These are phyloP conservation scores for Dendronephthya gigantea DNA, from an alignment of 64 coral and sea anemone species.

Conservation along the genomic window DNA sequence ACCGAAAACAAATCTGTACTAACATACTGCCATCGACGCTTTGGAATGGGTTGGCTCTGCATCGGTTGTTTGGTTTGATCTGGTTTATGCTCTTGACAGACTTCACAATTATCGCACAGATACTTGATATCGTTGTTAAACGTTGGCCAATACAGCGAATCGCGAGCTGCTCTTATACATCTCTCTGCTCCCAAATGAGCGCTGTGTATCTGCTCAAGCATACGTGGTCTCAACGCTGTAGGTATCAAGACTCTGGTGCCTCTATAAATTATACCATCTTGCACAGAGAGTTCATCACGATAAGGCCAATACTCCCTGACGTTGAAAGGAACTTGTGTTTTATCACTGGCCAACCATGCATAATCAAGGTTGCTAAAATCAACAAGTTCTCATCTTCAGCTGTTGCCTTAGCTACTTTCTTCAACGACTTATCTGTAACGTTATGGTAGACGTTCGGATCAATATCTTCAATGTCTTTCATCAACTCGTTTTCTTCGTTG, in stretches of 20 bases:
- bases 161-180: constrained; percentile 2
- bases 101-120: constrained; percentile 12
- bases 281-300: constrained; percentile 19
- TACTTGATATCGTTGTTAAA: constrained; percentile 5
- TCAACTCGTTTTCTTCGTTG: constrained; percentile 24
- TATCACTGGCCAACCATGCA: constrained; percentile 7
- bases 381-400: not conserved
- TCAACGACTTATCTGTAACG: not conserved
- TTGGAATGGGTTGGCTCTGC: too few species aligned
- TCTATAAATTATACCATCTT: constrained; percentile 8
- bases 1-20: too few species aligned
- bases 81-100: constrained; percentile 2
- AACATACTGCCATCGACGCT: too few species aligned
- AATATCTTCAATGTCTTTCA: constrained; percentile 18
- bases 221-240: not conserved
- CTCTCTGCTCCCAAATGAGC: constrained; percentile 19
- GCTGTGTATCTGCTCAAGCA: not conserved
- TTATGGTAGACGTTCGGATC: constrained; percentile 9
- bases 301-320: constrained; percentile 22
- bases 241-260: not conserved
- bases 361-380: constrained; percentile 1
- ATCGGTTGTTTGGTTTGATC: too few species aligned
- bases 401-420: not conserved
- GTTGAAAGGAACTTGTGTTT: constrained; percentile 12
- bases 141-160: not conserved